Evolutionary conservation across 1,140 invertebrate species (phyloP).

Genomic region (Drosophila tropicalis): DNA sequence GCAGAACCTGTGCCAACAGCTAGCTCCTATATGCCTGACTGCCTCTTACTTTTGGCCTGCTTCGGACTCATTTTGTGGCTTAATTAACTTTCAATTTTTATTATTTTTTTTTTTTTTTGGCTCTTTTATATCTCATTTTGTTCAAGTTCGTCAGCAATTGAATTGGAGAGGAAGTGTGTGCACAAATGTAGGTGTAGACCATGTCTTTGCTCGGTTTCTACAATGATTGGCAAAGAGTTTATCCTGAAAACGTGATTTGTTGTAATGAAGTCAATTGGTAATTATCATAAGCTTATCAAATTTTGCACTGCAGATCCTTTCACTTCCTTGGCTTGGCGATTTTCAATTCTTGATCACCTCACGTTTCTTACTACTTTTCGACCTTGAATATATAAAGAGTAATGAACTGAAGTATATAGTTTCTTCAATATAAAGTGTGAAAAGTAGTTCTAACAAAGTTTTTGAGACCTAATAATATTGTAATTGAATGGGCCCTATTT

Average conservation of each 20-base stretch:
- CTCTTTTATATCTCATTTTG: slow-evolving; percentile 7
- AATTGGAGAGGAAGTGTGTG: slow-evolving; percentile 1
- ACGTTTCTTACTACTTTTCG: no score
- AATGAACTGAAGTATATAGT: no score
- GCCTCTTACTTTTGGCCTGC: slow-evolving; percentile 61
- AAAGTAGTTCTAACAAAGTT: no score
- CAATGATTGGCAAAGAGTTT: neutral
- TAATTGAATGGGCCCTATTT: no score
- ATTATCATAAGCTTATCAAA: neutral
- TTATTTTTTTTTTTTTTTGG: slow-evolving; percentile 18
- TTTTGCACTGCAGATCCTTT: no score
- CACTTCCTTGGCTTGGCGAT: no score
- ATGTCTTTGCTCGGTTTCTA: neutral
- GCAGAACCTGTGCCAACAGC: slow-evolving; percentile 29
- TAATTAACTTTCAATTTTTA: slow-evolving; percentile 58
- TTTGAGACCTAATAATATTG: no score
- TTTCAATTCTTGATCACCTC: no score
- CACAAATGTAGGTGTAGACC: neutral
- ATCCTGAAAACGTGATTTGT: neutral
- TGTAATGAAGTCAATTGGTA: neutral
- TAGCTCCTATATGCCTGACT: slow-evolving; percentile 23
- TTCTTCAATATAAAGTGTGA: no score
- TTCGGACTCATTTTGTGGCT: slow-evolving; percentile 34
- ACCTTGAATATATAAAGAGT: no score
- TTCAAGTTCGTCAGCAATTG: slow-evolving; percentile 9